These are phyloP conservation scores for Hemitrygon akajei DNA, from an alignment of 2,797 vertebrate genomes.

Conservation along the genomic window DNA sequence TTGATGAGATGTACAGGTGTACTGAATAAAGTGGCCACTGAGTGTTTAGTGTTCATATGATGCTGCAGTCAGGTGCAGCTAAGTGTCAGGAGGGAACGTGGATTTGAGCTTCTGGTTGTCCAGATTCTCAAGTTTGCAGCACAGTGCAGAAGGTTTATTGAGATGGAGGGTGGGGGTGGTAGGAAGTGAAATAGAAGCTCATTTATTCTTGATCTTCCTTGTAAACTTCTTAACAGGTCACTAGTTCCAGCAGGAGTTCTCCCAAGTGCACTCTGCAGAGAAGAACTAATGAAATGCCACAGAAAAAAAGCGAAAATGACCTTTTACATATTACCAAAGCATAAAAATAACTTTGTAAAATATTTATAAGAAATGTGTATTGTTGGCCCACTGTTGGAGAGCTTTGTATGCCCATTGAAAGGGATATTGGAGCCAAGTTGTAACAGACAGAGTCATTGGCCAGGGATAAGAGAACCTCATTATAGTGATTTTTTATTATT, in stretches of 20 bases:
- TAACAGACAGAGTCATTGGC: not conserved
- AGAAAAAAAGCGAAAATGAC: not conserved
- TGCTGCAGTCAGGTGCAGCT: not conserved
- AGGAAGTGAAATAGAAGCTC: not conserved
- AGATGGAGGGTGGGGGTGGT: not conserved
- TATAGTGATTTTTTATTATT: not conserved
- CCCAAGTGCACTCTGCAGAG: not conserved
- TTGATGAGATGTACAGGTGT: no score
- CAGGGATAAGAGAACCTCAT: not conserved
- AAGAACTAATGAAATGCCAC: not conserved
- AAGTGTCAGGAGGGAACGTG: no score
- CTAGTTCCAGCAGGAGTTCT: not conserved
- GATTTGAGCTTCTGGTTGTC: not conserved
- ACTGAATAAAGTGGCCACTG: no score
- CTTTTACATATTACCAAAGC: not conserved
- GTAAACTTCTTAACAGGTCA: no score
- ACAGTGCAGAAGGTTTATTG: not conserved
- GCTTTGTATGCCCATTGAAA: not conserved
- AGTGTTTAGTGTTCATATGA: not conserved
- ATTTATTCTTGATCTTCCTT: not conserved
- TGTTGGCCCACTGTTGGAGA: not conserved
- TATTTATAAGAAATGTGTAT: not conserved
- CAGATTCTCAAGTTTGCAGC: not conserved
- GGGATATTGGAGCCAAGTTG: not conserved
- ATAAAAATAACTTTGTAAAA: not conserved